Evolutionary conservation across 2,113 vertebrate species (phyloP).

Genomic region (Scartelaos histophorus): DNA sequence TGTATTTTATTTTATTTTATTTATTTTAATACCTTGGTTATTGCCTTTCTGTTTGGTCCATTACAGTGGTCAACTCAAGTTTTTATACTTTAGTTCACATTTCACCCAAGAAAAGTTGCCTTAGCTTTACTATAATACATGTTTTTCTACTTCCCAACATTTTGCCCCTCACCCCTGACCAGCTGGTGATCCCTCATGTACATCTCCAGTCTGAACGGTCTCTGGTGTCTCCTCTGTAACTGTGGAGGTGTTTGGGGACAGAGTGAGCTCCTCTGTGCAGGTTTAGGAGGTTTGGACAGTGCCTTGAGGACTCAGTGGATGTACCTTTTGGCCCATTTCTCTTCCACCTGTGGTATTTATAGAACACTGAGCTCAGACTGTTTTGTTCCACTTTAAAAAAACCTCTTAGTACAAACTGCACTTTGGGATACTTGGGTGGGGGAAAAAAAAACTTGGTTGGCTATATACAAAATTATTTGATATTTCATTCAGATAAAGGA

Average conservation of each 20-base stretch:
- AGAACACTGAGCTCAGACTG: conserved; percentile 51
- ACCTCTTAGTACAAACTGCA: conserved; percentile 37
- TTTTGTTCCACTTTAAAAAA: conserved; percentile 51
- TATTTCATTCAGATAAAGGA: no score
- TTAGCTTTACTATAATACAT: no score
- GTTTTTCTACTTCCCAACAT: no score
- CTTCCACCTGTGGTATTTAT: conserved; percentile 61
- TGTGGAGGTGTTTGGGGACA: neutral
- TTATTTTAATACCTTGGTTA: no score
- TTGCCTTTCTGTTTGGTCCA: no score
- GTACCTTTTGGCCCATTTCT: conserved; percentile 56
- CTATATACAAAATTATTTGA: neutral
- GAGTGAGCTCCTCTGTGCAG: conserved; percentile 23
- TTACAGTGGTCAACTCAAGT: no score
- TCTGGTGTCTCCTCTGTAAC: neutral
- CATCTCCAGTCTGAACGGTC: neutral
- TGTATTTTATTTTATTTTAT: no score
- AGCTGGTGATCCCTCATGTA: neutral
- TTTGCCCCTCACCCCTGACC: neutral
- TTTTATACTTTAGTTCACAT: no score
- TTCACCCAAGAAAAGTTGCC: no score
- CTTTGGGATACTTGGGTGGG: neutral
- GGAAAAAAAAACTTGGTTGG: conserved; percentile 10
- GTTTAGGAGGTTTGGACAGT: conserved; percentile 35
- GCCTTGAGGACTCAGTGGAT: conserved; percentile 45